Base-by-base conservation (phyloP, 2,113 vertebrate species). In the Anoplopoma fimbria region DNA sequence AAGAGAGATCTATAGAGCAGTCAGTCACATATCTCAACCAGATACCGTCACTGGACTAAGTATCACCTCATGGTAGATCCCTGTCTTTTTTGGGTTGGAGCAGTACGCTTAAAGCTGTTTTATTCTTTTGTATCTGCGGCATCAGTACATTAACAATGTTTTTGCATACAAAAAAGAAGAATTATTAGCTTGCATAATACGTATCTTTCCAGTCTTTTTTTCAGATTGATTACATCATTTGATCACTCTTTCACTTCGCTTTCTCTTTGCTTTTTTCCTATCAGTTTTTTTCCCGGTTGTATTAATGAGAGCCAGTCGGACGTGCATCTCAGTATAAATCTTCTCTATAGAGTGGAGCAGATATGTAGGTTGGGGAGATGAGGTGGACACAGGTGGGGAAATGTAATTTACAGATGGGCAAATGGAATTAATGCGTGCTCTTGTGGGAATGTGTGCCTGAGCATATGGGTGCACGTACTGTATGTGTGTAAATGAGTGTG, bases 401-500 rank as follows among this genome's bases (percentile, higher is more conserved):
- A 88, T 83, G 38, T 67, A 78, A 88, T 88, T 88, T 83, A 83
- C 72, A 87, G 67, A 38, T 42, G 19, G 63, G 63, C 67, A 74
- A 82, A 71, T 84, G 67, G 33, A 77, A 83, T 77, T 69, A 33
- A 82, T 85, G 9, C 71, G 34, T 15, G 9, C 31, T 3, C 31
- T 65, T 69, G 57, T 77, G 38, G 9, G 27, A 83, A 71, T 51
- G 42, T 53, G 31, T 68, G 49, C 47, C 9, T 67, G 15, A 0
- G 14, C 33, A 4, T 53, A 29, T 57, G 42, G n/a, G 47, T 77
- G 33, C 47, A 19, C 34, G 53, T 31, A 73, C 45, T 65, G 47
- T 68, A 15, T 6, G 19, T 27, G 40, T 75, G 36, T 53, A 45
- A 55, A 25, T 60, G 45, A 1, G 9, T 23, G 76, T 23, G 70